phyloP scores from a whole-genome alignment of 2,797 vertebrate species.

The Erpetoichthys calabaricus region DNA sequence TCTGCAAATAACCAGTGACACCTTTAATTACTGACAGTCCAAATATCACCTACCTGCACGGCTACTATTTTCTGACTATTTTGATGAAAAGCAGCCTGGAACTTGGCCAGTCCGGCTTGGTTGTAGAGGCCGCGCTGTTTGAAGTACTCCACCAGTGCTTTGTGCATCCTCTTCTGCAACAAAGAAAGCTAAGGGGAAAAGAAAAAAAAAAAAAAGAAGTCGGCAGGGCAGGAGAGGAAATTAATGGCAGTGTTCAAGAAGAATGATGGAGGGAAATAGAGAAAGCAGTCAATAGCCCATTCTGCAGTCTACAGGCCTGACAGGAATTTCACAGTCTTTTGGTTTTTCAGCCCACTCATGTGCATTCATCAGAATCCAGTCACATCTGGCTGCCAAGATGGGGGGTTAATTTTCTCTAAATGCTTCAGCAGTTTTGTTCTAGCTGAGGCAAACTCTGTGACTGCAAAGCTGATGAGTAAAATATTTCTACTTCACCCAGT shows the following conservation, averaged over 20 bases:
- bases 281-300: slow-evolving; percentile 99
- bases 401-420: slow-evolving; percentile 99
- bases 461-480: slow-evolving; percentile 99
- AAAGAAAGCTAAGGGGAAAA: slow-evolving; percentile 62
- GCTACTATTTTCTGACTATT: slow-evolving; percentile 87
- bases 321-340: slow-evolving; percentile 99
- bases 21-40: slow-evolving; percentile 7
- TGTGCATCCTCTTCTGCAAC: slow-evolving; percentile 71
- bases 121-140: slow-evolving; percentile 63
- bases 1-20: too few relatives aligned
- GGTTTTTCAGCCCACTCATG: slow-evolving; percentile 98
- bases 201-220: slow-evolving; percentile 64
- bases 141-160: slow-evolving; percentile 62
- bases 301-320: slow-evolving; percentile 95
- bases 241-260: slow-evolving; percentile 99
- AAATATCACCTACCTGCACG: slow-evolving; percentile 81
- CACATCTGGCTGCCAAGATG: slow-evolving; percentile 99
- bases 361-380: slow-evolving; percentile 99
- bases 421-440: slow-evolving; percentile 99
- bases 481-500: slow-evolving; percentile 99
- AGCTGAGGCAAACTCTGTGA: slow-evolving; percentile 99
- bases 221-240: slow-evolving; percentile 94
- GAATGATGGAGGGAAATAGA: slow-evolving; percentile 99
- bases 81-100: slow-evolving; percentile 80
- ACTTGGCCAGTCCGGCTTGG: slow-evolving; percentile 70